These are phyloP conservation scores for Petrolisthes cinctipes DNA, from an alignment of 2,888 invertebrate species.

Conservation along the genomic window DNA sequence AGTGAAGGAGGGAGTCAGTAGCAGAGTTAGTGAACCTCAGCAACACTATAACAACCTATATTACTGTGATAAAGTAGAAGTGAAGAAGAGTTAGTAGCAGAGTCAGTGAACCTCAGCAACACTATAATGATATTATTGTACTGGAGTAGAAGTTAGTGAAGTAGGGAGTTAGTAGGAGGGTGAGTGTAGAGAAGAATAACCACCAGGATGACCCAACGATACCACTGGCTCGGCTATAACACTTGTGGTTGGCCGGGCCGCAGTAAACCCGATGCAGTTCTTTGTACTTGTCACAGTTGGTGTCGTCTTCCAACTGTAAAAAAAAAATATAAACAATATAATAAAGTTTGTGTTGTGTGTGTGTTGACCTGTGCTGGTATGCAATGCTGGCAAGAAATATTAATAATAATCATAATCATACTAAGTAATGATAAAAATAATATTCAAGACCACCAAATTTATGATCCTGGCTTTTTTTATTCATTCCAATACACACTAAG, in stretches of 20 bases:
- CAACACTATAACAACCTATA: too few species aligned
- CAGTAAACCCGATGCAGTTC: constrained; percentile 26
- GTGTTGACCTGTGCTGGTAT: background rate
- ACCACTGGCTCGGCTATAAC: background rate
- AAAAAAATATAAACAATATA: background rate
- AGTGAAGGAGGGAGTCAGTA: too few species aligned
- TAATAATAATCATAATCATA: constrained; percentile 7
- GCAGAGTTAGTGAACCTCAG: too few species aligned
- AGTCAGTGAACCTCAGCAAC: background rate
- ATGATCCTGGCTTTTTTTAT: too few species aligned
- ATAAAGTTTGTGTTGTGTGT: background rate
- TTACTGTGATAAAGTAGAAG: too few species aligned
- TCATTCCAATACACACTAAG: too few species aligned
- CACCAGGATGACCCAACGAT: background rate
- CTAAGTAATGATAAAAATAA: background rate
- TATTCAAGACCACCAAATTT: too few species aligned
- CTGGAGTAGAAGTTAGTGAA: too few species aligned
- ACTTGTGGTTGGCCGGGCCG: constrained; percentile 18
- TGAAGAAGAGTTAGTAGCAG: background rate
- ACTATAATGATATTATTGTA: too few species aligned
- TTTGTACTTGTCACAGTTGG: background rate
- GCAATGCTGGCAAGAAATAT: background rate
- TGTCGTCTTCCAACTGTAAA: background rate
- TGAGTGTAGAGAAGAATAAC: background rate
- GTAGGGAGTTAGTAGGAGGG: background rate